Conservation (phyloP, 2,797 vertebrate genomes). For the Phataginus tricuspis region DNA sequence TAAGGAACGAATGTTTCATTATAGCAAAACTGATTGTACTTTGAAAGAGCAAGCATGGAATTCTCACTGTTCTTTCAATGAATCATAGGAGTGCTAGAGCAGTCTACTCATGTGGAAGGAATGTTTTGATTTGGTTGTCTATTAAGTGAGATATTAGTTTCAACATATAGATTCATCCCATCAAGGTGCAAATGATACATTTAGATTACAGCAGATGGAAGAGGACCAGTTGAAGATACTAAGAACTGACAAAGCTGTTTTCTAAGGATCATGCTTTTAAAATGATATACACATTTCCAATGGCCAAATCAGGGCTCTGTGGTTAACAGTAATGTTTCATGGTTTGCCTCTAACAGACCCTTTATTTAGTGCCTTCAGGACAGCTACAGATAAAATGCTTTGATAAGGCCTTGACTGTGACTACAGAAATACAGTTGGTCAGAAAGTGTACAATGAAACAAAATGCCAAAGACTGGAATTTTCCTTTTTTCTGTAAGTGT, state of each 20-base stretch:
- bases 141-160: neutral
- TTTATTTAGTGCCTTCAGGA: conserved; percentile 8
- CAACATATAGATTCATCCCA: neutral
- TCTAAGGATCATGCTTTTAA: neutral
- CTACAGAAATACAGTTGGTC: neutral
- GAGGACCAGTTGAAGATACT: neutral
- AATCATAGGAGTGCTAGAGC: neutral
- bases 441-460: neutral
- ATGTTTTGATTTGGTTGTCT: neutral
- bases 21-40: neutral
- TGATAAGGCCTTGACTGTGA: neutral
- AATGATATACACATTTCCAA: neutral
- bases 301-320: neutral
- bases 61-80: neutral
- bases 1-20: neutral
- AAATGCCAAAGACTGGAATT: neutral
- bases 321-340: neutral
- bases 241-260: neutral
- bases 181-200: neutral
- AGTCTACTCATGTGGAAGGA: neutral
- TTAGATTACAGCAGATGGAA: neutral
- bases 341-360: neutral
- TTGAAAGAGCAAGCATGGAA: neutral
- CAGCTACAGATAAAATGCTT: neutral
- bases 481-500: neutral